These are phyloP conservation scores for Tachina lurida DNA, from an alignment of 2,888 invertebrate species.

Conservation along the genomic window DNA sequence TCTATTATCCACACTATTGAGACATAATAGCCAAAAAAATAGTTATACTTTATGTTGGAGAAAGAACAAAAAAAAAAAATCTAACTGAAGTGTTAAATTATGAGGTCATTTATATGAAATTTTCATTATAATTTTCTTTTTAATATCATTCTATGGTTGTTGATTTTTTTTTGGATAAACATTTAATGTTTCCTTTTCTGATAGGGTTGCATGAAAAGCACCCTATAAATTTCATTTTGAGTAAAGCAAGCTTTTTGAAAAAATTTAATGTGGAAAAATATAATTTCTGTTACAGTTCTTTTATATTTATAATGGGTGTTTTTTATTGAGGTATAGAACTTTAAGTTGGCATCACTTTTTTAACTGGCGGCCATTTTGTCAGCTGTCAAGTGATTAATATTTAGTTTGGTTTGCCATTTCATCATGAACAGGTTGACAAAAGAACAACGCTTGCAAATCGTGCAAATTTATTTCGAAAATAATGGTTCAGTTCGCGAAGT, in stretches of 20 bases:
- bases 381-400: no score
- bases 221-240: neutral
- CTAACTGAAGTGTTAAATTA: slow-evolving; percentile 60
- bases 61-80: slow-evolving; percentile 8
- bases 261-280: neutral
- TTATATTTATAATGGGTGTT: no score
- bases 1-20: slow-evolving; percentile 49
- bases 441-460: no score
- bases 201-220: slow-evolving; percentile 7
- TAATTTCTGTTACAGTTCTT: slow-evolving; percentile 2
- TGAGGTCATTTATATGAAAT: slow-evolving; percentile 67
- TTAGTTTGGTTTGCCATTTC: no score
- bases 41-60: neutral
- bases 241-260: neutral
- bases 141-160: neutral
- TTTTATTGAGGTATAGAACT: no score
- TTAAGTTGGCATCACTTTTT: no score
- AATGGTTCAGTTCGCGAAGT: no score
- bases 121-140: slow-evolving; percentile 46
- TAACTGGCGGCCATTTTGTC: no score
- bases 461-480: no score
- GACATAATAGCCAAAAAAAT: slow-evolving; percentile 24
- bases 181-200: slow-evolving; percentile 23
- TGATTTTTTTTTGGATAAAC: neutral
- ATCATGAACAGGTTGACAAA: no score